Base-by-base conservation (phyloP, 23 tunicate genomes). In the Trididemnum clinides region DNA sequence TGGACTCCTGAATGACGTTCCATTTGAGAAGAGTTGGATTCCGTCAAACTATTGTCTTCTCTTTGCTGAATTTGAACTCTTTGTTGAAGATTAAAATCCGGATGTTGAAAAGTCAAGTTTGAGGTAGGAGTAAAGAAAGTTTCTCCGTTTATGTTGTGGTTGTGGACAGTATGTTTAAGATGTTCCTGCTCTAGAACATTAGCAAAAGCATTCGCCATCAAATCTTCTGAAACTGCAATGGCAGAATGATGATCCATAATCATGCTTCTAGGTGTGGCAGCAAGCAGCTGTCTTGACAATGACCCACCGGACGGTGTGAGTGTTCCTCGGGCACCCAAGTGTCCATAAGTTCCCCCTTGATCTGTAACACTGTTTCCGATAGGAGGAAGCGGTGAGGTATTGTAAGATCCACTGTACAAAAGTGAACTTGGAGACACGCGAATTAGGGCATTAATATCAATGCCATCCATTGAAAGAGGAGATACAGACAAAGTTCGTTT, bases 401-500 rank as follows among this genome's bases (percentile, higher is more conserved):
- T 58, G 27, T 27, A 39, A 18, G 96, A 86, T 33, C 92, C 80
- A 25, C 86, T 80, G 18, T 63, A 70, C 1, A 88, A 28, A 20
- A 92, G 86, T 0, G 91, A 83, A 49, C 38, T 93, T 20, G 98
- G 98, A 36, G 98, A 93, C 27, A 82, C 77, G 7, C 98, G 87
- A 30, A 93, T 84, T 0, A 93, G 86, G 5, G 92, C 38, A 38
- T 82, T 85, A 22, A 92, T n/a, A 27, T 92, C 97, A 27, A 93
- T 63, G 3, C 89, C 95, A 44, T 93, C 98, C 85, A 93, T 80
- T 7, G 98, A 93, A 23, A 93, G 73, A 0, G 98, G 98, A 1
- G 98, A 93, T 0, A 93, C 84, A 20, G 90, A 85, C 19, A 87
- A 62, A n/a, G 90, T 82, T 19, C 98, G 84, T 72, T 93, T 93